These are phyloP conservation scores for Percopsis transmontana DNA, from an alignment of 2,113 vertebrate species.

Conservation along the genomic window DNA sequence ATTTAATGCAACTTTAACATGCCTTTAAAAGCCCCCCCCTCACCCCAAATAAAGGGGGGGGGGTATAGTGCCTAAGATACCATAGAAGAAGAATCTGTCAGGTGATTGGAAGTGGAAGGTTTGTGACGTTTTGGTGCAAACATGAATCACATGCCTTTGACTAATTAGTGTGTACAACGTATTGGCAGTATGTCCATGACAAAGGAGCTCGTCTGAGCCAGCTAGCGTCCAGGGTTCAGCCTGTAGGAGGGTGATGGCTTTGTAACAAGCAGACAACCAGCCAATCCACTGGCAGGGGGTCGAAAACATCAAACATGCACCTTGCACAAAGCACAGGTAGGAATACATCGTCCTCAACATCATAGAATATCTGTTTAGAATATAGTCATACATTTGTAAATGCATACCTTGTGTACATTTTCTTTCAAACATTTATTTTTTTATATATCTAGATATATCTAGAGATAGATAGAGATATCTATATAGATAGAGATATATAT, in stretches of 20 bases:
- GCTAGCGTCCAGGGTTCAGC: slow-evolving; percentile 3
- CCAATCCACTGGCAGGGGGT: slow-evolving; percentile 9
- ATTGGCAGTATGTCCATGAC: slow-evolving; percentile 5
- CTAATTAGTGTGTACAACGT: slow-evolving; percentile 15
- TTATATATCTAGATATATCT: too few species aligned
- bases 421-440: slow-evolving; percentile 35
- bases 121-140: slow-evolving; percentile 20
- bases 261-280: slow-evolving; percentile 19
- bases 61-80: neutral
- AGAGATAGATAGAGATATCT: too few species aligned
- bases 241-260: neutral
- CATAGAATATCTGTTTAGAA: slow-evolving; percentile 10
- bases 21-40: neutral
- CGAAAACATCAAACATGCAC: slow-evolving; percentile 41
- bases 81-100: slow-evolving; percentile 4
- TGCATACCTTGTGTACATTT: slow-evolving; percentile 28
- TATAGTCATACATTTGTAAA: slow-evolving; percentile 39
- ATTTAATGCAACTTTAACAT: too few species aligned
- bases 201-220: slow-evolving; percentile 15
- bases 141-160: slow-evolving; percentile 31
- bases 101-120: slow-evolving; percentile 5
- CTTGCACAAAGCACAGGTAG: slow-evolving; percentile 34
- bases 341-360: slow-evolving; percentile 27
- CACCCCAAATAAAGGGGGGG: neutral
- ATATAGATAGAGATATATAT: too few species aligned